Conservation (phyloP, 1,140 invertebrate genomes). For the Solenopsis fugax region DNA sequence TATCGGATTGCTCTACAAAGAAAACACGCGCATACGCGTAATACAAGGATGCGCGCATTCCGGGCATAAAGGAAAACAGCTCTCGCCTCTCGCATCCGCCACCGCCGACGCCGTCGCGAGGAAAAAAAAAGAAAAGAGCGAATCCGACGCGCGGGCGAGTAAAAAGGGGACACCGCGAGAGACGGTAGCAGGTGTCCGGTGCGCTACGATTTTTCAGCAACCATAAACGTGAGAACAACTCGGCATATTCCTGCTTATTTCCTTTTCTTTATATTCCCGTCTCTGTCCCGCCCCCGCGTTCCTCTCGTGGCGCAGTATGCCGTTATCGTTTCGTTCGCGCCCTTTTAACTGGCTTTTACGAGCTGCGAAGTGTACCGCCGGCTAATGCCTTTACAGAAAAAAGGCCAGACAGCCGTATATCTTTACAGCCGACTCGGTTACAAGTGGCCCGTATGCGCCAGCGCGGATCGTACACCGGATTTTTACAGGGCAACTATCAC, state of each 20-base stretch:
- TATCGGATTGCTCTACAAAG: conserved; percentile 49
- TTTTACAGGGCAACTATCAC: conserved; percentile 52
- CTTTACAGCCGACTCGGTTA: conserved; percentile 41
- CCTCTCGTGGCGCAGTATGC: background rate
- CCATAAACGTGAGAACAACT: conserved; percentile 37
- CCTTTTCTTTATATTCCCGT: conserved; percentile 40
- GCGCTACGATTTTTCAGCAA: conserved; percentile 46
- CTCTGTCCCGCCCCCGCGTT: background rate
- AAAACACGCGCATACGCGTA: background rate
- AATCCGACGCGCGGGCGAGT: background rate
- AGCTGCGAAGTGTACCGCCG: conserved; percentile 28
- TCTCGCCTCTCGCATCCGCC: background rate
- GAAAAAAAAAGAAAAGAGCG: conserved; percentile 41
- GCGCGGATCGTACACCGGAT: conserved; percentile 32
- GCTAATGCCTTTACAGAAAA: conserved; percentile 43
- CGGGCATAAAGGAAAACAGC: conserved; percentile 10
- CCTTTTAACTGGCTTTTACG: conserved; percentile 28
- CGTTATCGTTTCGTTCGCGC: conserved; percentile 14
- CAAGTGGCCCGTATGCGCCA: conserved; percentile 45
- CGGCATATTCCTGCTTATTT: conserved; percentile 10
- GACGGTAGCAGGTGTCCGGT: conserved; percentile 54
- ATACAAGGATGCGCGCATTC: background rate
- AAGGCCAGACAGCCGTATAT: conserved; percentile 43
- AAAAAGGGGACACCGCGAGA: background rate
- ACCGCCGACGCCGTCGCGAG: background rate